Conservation (phyloP, 92 coral and sea anemone species). For the Muricea muricata region DNA sequence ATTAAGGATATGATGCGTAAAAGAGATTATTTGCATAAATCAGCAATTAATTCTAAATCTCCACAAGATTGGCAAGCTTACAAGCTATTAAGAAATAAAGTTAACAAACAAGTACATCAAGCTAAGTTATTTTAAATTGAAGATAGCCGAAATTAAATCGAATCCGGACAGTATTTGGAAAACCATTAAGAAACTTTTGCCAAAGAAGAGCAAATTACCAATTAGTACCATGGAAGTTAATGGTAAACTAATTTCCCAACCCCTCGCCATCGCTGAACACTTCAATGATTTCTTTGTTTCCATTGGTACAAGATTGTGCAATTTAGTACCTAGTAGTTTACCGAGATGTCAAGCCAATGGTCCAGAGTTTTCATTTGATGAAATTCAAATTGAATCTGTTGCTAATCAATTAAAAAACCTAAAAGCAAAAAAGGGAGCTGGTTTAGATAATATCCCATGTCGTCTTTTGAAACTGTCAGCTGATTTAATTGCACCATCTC, state of each 20-base stretch:
- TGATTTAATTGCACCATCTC: too few relatives aligned
- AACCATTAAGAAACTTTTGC: too few relatives aligned
- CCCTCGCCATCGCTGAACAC: conserved; percentile 41
- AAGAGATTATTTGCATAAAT: conserved; percentile 51
- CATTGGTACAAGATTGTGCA: too few relatives aligned
- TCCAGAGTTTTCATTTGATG: too few relatives aligned
- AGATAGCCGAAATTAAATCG: neutral
- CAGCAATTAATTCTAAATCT: conserved; percentile 52
- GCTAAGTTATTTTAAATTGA: conserved; percentile 36
- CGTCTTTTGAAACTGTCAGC: too few relatives aligned
- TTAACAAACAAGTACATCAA: conserved; percentile 25
- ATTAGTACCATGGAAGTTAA: too few relatives aligned
- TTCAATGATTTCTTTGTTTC: conserved; percentile 55
- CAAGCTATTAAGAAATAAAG: conserved; percentile 30
- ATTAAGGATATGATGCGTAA: conserved; percentile 33
- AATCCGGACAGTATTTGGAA: conserved; percentile 58
- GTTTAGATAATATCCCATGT: too few relatives aligned
- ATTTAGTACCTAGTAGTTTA: neutral
- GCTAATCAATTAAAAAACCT: too few relatives aligned
- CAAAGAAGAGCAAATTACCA: conserved; percentile 43
- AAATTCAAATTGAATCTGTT: too few relatives aligned
- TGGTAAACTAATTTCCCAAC: conserved; percentile 15
- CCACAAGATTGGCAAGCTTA: neutral
- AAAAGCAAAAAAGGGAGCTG: too few relatives aligned
- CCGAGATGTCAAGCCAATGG: neutral